Evolutionary conservation across 1,140 invertebrate species (phyloP).

Genomic region (Pemphigus obesinymphae): DNA sequence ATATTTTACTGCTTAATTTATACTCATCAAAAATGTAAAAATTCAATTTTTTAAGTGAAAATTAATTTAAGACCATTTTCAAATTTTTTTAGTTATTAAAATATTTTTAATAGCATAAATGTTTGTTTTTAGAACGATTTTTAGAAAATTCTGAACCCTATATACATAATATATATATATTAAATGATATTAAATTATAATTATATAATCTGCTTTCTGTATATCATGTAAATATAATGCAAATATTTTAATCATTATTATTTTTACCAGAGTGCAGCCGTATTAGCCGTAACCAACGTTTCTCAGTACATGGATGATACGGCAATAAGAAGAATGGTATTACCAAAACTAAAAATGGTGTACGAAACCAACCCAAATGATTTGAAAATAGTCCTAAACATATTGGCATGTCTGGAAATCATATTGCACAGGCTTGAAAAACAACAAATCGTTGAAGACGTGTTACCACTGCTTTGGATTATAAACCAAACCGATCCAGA

Average conservation of each 20-base stretch:
- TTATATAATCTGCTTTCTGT: no score
- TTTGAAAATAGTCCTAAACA: constrained; percentile 69
- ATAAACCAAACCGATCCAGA: constrained; percentile 81
- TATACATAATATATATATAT: background rate
- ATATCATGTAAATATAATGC: no score
- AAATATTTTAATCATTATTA: background rate
- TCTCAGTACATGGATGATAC: constrained; percentile 79
- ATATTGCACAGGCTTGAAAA: constrained; percentile 80
- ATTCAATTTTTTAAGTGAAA: no score
- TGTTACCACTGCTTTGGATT: constrained; percentile 83
- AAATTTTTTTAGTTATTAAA: no score
- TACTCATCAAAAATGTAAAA: no score
- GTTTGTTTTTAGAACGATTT: background rate
- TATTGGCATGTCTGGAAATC: constrained; percentile 70
- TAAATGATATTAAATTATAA: background rate
- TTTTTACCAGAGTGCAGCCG: constrained; percentile 69
- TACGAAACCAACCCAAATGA: constrained; percentile 81
- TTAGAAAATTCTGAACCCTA: background rate
- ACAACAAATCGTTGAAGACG: constrained; percentile 82
- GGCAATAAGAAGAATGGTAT: constrained; percentile 72
- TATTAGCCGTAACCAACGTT: constrained; percentile 81
- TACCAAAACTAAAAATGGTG: constrained; percentile 81
- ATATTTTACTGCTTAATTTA: no score
- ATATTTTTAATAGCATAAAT: no score
- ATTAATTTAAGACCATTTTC: no score